Base-by-base conservation (phyloP, 2,113 vertebrate species). In the Cyprinus carpio region DNA sequence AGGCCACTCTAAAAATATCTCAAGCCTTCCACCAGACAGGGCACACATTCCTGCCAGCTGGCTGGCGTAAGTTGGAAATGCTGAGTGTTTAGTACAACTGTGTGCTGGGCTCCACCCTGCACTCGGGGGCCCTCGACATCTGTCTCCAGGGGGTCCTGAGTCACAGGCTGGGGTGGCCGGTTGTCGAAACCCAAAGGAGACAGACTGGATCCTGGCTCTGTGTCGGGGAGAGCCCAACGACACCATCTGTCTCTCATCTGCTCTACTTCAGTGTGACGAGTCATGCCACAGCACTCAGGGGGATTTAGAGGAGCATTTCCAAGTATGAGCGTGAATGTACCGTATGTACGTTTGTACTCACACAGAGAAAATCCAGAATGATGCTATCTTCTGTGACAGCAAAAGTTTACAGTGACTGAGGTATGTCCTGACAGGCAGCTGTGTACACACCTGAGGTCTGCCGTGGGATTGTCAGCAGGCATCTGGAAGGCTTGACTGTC, bases 231-330 rank as follows among this genome's bases (percentile, higher is more conserved):
- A 84, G 83, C 54, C 88, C 77, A 40, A 69, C 43, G 62, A 56
- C 71, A 69, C 91, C 92, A 92, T 93, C 91, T 91, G 91, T 84
- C 60, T 83, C 78, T 89, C 87, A 92, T 86, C 89, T 91, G 89
- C 85, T 90, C 81, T 46, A 58, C 60, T 85, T 83, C 86, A 88
- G 64, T n/a, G 43, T 25, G 82, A 75, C 49, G 23, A 62, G 85
- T 67, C 81, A 74, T 64, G 81, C 71, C 31, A 43, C 43, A 60
- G 23, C 25, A 29, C 16, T 85, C 34, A 20, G 37, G 11, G 15
- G 69, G 81, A 23, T 83, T 82, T 20, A 29, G 37, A 11, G 9
- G 31, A 79, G 72, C 3, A 54, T 56, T 71, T 79, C 23, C 46
- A 83, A 81, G 81, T 10, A 18, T 37, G 51, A 27, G 72, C 77